A percentile compares a stretch with the other conserved stretches of the same genome.
phyloP scores from a whole-genome alignment of 2,888 invertebrate species.

The Megamerina dolium region DNA sequence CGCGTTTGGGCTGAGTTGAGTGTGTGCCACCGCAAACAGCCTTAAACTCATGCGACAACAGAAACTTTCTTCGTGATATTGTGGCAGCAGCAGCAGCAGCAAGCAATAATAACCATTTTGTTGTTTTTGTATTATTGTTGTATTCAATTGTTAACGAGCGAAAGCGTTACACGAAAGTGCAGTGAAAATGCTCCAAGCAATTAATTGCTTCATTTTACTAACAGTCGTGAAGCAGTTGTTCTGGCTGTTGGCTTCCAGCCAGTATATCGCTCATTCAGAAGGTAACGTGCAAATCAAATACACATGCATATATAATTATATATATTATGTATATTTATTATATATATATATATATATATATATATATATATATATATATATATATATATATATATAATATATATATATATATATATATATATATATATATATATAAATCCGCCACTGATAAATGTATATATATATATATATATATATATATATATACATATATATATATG shows the following conservation, averaged over 20 bases:
- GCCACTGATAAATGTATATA: constrained; percentile 23
- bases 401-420: constrained; percentile 1
- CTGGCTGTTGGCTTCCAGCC: constrained; percentile 27
- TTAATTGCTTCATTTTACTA: constrained; percentile 15
- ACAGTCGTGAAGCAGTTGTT: constrained; percentile 29
- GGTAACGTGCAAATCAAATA: constrained; percentile 3
- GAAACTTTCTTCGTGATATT: constrained; percentile 19
- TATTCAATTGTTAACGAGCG: constrained; percentile 44
- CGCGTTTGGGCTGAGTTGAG: too few relatives aligned
- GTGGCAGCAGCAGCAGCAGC: constrained; percentile 12
- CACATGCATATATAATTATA: not conserved
- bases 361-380: not conserved
- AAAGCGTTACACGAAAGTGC: constrained; percentile 43
- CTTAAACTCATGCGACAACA: not conserved
- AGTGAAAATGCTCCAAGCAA: constrained; percentile 29
- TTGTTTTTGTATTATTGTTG: constrained; percentile 10
- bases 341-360: not conserved
- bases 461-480: constrained; percentile 7
- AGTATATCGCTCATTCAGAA: constrained; percentile 25
- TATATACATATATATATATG: not conserved
- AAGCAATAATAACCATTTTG: constrained; percentile 10
- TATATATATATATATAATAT: not conserved
- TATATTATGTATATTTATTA: not conserved
- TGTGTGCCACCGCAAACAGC: too few relatives aligned
- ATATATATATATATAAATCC: not conserved